Conservation (phyloP, 1,140 invertebrate species). For the Stratiolaelaps scimitus region DNA sequence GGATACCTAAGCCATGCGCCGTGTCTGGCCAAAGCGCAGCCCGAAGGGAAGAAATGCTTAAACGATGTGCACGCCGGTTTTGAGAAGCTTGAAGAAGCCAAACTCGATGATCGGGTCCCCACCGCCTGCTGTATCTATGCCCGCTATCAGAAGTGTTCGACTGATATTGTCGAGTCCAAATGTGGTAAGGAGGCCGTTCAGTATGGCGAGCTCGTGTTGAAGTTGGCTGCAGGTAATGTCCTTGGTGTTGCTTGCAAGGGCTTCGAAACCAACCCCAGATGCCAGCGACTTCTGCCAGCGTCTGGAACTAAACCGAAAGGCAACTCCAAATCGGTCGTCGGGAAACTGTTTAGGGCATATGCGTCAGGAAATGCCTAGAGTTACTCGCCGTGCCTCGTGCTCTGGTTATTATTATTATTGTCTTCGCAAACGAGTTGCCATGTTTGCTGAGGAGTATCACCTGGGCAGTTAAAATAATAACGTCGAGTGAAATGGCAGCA, state of each 20-base stretch:
- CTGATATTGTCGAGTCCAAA: background rate
- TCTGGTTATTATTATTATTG: too few relatives aligned
- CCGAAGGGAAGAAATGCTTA: background rate
- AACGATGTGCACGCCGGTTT: background rate
- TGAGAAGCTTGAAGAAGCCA: too few relatives aligned
- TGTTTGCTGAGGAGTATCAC: too few relatives aligned
- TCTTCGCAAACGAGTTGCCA: too few relatives aligned
- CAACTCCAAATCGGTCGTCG: background rate
- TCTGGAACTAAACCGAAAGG: background rate
- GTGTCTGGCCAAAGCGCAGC: background rate
- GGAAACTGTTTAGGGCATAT: background rate
- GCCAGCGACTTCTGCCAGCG: background rate
- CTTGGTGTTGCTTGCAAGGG: background rate
- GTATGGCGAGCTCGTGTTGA: too few relatives aligned
- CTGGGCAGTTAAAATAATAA: too few relatives aligned
- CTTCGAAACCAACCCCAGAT: too few relatives aligned
- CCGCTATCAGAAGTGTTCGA: conserved; percentile 30
- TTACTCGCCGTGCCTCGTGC: too few relatives aligned
- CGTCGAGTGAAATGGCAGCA: too few relatives aligned
- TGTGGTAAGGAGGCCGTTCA: background rate
- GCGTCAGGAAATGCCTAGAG: too few relatives aligned
- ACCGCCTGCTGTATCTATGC: conserved; percentile 31
- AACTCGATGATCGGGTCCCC: background rate
- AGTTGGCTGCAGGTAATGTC: background rate
- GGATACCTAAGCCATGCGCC: conserved; percentile 32